Evolutionary conservation across 1,140 invertebrate genomes (phyloP).

Genomic region (Lordiphosa collinella): DNA sequence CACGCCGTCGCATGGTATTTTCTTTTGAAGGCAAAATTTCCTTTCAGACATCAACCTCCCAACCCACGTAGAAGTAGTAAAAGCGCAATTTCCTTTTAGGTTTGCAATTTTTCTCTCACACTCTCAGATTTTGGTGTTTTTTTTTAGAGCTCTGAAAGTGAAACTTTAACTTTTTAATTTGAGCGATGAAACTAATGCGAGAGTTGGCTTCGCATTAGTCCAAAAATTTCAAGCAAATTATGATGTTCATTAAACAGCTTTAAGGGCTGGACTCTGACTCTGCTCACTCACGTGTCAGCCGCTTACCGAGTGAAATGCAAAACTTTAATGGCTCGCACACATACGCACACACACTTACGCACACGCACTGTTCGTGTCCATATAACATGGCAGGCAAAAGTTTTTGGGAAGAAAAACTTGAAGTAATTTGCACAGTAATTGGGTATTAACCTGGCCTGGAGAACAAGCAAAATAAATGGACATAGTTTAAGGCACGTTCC

Average conservation of each 20-base stretch:
- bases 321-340: conserved; percentile 56
- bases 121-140: conserved; percentile 11
- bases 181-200: background rate
- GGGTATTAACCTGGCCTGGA: conserved; percentile 65
- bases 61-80: conserved; percentile 43
- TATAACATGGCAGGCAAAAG: conserved; percentile 30
- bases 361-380: conserved; percentile 28
- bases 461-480: conserved; percentile 48
- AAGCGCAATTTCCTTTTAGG: conserved; percentile 65
- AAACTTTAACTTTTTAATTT: too few species aligned
- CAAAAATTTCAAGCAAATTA: conserved; percentile 73
- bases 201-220: background rate
- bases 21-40: conserved; percentile 51
- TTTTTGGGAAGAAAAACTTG: conserved; percentile 52
- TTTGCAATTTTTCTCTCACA: conserved; percentile 14
- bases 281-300: conserved; percentile 29
- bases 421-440: conserved; percentile 79
- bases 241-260: conserved; percentile 74
- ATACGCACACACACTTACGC: conserved; percentile 5
- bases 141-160: conserved; percentile 1
- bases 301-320: conserved; percentile 33
- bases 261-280: conserved; percentile 21
- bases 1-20: conserved; percentile 37
- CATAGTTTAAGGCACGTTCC: conserved; percentile 67
- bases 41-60: conserved; percentile 61